Evolutionary conservation across 1,140 invertebrate genomes (phyloP).

Genomic region (Tetragnatha versicolor): DNA sequence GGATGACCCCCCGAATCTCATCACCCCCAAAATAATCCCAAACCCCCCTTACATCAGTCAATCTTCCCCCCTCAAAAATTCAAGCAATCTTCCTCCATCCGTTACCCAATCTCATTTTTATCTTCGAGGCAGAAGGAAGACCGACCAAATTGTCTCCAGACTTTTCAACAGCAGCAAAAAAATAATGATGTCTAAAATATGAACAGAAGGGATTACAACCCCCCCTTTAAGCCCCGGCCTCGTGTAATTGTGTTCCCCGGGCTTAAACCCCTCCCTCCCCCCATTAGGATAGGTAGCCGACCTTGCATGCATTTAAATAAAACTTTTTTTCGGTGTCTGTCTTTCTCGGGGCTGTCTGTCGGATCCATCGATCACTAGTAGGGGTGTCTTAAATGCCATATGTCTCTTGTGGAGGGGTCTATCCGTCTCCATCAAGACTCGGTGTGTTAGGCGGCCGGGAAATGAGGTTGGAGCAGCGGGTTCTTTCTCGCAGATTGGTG

Average conservation of each 20-base stretch:
- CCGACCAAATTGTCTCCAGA: constrained; percentile 18
- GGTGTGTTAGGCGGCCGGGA: background rate
- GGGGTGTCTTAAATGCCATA: constrained; percentile 29
- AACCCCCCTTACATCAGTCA: background rate
- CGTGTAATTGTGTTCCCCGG: constrained; percentile 15
- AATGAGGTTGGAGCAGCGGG: background rate
- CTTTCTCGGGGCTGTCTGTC: background rate
- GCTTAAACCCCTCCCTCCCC: constrained; percentile 1
- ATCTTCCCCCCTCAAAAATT: constrained; percentile 21
- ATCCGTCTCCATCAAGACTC: constrained; percentile 17
- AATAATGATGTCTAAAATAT: background rate
- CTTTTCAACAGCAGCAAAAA: background rate
- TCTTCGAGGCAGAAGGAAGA: background rate
- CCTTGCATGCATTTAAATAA: constrained; percentile 26
- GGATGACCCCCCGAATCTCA: no score
- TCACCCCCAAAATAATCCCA: background rate
- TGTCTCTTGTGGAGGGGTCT: constrained; percentile 20
- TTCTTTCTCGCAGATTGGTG: background rate
- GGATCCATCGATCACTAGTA: background rate
- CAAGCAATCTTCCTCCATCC: background rate
- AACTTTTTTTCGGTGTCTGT: background rate
- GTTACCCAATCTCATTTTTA: constrained; percentile 31
- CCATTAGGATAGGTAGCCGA: constrained; percentile 21
- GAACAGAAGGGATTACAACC: constrained; percentile 28
- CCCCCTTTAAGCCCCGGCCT: constrained; percentile 2